Evolutionary conservation across 1,140 invertebrate genomes (phyloP).

Genomic region (Octopus sinensis): DNA sequence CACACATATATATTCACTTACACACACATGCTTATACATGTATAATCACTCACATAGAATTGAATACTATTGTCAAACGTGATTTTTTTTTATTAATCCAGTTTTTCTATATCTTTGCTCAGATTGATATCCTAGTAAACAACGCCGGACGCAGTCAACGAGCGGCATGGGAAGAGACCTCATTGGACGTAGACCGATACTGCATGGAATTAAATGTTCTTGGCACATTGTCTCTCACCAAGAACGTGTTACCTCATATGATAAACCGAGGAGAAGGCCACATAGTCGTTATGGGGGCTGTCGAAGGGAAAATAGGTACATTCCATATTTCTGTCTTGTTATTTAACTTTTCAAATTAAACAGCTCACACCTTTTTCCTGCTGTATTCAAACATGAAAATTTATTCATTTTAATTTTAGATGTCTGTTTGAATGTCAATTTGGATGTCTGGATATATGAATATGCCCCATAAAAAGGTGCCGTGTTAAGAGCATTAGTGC

Average conservation of each 20-base stretch:
- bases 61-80: not conserved
- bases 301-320: conserved; percentile 65
- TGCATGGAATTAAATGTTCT: conserved; percentile 83
- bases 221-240: conserved; percentile 67
- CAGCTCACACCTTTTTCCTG: no score
- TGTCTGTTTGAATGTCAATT: no score
- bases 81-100: not conserved
- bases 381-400: no score
- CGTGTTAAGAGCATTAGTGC: no score
- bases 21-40: no score
- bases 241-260: conserved; percentile 55
- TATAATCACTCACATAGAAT: not conserved
- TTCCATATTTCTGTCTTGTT: no score
- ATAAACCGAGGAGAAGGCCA: conserved; percentile 50
- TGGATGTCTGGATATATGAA: no score
- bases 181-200: conserved; percentile 69
- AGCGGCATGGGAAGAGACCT: conserved; percentile 73
- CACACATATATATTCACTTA: no score
- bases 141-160: conserved; percentile 70
- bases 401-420: no score
- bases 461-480: no score
- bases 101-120: conserved; percentile 23
- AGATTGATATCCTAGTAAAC: conserved; percentile 58
- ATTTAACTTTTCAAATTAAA: no score
- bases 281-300: conserved; percentile 56